A percentile compares a stretch with the other conserved stretches of the same genome.
Evolutionary conservation across 2,888 invertebrate species (phyloP).

Genomic region (Andrena praecox): DNA sequence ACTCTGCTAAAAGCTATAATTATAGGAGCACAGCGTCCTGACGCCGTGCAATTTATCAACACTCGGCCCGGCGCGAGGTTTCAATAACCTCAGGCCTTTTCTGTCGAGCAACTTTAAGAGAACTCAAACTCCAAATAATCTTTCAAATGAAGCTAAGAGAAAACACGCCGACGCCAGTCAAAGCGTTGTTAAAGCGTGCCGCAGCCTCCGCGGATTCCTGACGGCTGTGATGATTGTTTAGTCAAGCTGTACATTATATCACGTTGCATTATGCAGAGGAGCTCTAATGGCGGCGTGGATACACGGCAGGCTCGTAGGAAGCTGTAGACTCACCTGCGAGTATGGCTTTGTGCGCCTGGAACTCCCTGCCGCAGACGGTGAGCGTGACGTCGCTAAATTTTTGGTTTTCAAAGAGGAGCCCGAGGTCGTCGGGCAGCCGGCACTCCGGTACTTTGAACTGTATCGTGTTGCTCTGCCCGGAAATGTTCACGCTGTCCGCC

Average conservation of each 20-base stretch:
- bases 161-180: too few species aligned
- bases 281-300: neutral
- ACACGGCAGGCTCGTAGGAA: neutral
- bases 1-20: too few species aligned
- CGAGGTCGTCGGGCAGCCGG: slow-evolving; percentile 97
- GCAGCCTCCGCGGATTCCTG: too few species aligned
- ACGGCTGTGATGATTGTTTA: too few species aligned
- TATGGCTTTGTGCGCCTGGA: slow-evolving; percentile 99
- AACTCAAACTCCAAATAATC: too few species aligned
- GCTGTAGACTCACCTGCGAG: slow-evolving; percentile 87
- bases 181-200: too few species aligned
- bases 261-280: neutral
- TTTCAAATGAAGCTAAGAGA: too few species aligned
- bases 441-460: slow-evolving; percentile 99
- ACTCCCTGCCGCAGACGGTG: slow-evolving; percentile 95
- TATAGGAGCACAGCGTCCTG: too few species aligned
- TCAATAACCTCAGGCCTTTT: too few species aligned
- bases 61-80: too few species aligned
- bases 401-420: slow-evolving; percentile 97
- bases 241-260: neutral
- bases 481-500: slow-evolving; percentile 99
- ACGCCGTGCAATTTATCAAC: too few species aligned
- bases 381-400: slow-evolving; percentile 99
- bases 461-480: slow-evolving; percentile 98
- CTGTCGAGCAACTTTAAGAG: too few species aligned